Conservation (phyloP, 2,797 vertebrate genomes). For the Sebastes flavidus region DNA sequence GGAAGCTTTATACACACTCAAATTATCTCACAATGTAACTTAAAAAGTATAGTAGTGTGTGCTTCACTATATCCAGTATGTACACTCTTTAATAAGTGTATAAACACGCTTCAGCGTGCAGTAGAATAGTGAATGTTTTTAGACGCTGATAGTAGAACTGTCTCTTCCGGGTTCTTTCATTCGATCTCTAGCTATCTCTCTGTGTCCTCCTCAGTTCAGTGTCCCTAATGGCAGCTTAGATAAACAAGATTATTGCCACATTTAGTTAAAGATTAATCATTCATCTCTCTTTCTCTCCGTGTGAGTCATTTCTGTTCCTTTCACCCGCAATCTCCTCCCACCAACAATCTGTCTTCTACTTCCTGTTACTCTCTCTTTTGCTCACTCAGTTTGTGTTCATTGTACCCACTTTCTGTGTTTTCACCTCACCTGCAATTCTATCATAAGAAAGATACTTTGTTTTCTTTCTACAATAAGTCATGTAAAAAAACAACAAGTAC, state of each 20-base stretch:
- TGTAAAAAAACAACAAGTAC: background rate
- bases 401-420: background rate
- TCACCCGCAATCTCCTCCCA: constrained; percentile 34
- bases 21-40: background rate
- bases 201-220: background rate
- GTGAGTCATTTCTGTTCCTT: background rate
- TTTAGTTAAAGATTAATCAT: constrained; percentile 28
- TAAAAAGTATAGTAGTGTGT: background rate
- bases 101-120: background rate
- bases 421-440: background rate
- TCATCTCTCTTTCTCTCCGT: background rate
- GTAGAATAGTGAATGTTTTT: background rate
- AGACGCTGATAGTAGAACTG: background rate
- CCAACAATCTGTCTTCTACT: constrained; percentile 40
- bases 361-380: background rate
- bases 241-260: background rate
- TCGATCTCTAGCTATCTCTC: background rate
- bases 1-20: background rate
- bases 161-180: background rate
- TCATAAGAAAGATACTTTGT: background rate
- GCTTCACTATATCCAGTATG: background rate
- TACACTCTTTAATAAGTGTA: background rate
- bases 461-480: background rate
- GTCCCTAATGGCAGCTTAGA: background rate
- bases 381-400: background rate